Conservation (phyloP, 2,797 vertebrate genomes). For the Sebastes vulpes region DNA sequence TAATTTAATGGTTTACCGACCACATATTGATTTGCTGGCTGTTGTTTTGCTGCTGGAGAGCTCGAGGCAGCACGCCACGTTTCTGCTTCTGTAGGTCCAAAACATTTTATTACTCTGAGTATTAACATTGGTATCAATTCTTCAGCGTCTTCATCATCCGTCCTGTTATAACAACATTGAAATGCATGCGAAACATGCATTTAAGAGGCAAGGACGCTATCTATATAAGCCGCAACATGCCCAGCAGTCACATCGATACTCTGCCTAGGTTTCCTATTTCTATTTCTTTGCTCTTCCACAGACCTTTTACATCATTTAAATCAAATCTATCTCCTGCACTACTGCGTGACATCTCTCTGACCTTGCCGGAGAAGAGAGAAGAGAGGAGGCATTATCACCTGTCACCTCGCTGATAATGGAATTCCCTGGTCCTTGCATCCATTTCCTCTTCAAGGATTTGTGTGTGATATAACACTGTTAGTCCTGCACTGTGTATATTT, state of each 20-base stretch:
- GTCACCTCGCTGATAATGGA: slow-evolving; percentile 72
- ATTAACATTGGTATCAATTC: slow-evolving; percentile 19
- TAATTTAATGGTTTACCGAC: slow-evolving; percentile 72
- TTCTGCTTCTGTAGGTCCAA: slow-evolving; percentile 42
- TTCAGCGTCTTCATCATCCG: slow-evolving; percentile 14
- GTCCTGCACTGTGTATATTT: slow-evolving; percentile 41
- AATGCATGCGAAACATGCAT: background rate
- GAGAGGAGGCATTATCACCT: slow-evolving; percentile 57
- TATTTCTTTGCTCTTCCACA: slow-evolving; percentile 5
- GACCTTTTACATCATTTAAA: slow-evolving; percentile 65
- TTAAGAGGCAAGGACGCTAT: slow-evolving; percentile 1
- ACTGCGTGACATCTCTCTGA: slow-evolving; percentile 45
- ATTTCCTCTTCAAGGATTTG: slow-evolving; percentile 54
- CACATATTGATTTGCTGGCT: slow-evolving; percentile 71
- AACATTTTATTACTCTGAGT: slow-evolving; percentile 52
- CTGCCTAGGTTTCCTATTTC: background rate
- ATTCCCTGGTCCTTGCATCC: slow-evolving; percentile 54
- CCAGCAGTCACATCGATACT: slow-evolving; percentile 1
- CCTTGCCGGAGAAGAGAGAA: slow-evolving; percentile 43
- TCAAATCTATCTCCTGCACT: slow-evolving; percentile 27
- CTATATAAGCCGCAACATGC: background rate
- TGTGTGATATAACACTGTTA: slow-evolving; percentile 34
- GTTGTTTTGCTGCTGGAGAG: slow-evolving; percentile 58
- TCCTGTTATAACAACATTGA: background rate
- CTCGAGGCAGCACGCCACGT: slow-evolving; percentile 44